Evolutionary conservation across 2,888 invertebrate genomes (phyloP).

Genomic region (Drosophila seclusa): DNA sequence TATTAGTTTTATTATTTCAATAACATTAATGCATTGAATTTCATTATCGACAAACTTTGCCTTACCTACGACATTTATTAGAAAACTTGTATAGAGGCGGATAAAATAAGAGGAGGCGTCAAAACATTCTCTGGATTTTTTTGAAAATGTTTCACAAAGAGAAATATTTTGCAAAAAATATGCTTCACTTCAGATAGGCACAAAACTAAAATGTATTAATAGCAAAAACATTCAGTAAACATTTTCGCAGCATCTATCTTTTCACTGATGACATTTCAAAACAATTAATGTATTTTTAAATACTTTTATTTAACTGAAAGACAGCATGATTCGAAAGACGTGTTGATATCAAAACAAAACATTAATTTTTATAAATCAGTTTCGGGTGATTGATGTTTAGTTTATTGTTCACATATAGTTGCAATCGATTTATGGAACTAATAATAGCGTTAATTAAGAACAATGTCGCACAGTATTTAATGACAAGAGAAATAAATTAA

Average conservation of each 20-base stretch:
- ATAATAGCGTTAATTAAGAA: slow-evolving; percentile 43
- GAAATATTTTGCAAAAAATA: background rate
- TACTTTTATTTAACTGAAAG: slow-evolving; percentile 1
- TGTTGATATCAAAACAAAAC: slow-evolving; percentile 2
- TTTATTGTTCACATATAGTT: slow-evolving; percentile 12
- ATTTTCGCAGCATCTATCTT: background rate
- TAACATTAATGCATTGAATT: slow-evolving; percentile 75
- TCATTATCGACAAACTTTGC: slow-evolving; percentile 76
- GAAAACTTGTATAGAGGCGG: slow-evolving; percentile 42
- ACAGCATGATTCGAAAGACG: slow-evolving; percentile 32
- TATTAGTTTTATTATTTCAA: slow-evolving; percentile 79
- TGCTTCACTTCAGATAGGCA: background rate
- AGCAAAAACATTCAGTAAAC: background rate
- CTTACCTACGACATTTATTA: slow-evolving; percentile 31
- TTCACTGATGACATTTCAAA: slow-evolving; percentile 8
- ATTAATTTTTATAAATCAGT: background rate
- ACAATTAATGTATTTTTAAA: slow-evolving; percentile 48
- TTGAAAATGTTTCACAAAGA: background rate
- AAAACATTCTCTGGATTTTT: background rate
- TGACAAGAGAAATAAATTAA: slow-evolving; percentile 55
- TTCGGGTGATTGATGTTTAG: slow-evolving; percentile 30
- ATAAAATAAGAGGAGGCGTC: too few relatives aligned
- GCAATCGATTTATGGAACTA: slow-evolving; percentile 3
- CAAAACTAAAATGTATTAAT: background rate
- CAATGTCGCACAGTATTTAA: slow-evolving; percentile 29